phyloP scores from a whole-genome alignment of 1,140 invertebrate genomes.

The Bombus picipes region DNA sequence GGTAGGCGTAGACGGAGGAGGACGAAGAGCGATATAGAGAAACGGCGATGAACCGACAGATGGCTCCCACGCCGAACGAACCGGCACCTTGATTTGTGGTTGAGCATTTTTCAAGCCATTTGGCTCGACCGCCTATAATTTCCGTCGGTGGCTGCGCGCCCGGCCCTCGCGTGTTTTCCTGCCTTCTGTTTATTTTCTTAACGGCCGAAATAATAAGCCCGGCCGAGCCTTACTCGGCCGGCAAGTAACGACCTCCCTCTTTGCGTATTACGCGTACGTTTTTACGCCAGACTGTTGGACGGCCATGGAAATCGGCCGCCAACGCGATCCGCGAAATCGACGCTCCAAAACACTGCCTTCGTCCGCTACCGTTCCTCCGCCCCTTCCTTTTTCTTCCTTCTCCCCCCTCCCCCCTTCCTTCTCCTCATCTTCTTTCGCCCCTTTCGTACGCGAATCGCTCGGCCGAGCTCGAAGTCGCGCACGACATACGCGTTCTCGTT shows the following conservation, averaged over 20 bases:
- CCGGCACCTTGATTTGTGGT: conserved; percentile 81
- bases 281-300: too few relatives aligned
- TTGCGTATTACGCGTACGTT: conserved; percentile 4
- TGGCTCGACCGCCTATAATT: conserved; percentile 79
- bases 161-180: conserved; percentile 72
- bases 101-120: conserved; percentile 81
- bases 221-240: conserved; percentile 27
- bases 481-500: not conserved
- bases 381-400: not conserved
- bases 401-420: not conserved
- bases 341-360: not conserved
- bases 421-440: not conserved
- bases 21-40: conserved; percentile 22
- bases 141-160: conserved; percentile 65
- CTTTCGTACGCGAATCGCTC: not conserved
- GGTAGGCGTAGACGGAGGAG: not conserved
- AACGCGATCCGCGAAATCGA: conserved; percentile 25
- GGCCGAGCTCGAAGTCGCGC: not conserved
- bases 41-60: conserved; percentile 73
- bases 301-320: conserved; percentile 28
- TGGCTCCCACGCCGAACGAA: conserved; percentile 75
- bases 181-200: conserved; percentile 83
- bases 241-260: conserved; percentile 28
- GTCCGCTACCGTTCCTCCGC: not conserved
- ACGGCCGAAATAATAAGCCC: conserved; percentile 79